Conservation (phyloP, 2,888 invertebrate genomes). For the Orthonevra nobilis region DNA sequence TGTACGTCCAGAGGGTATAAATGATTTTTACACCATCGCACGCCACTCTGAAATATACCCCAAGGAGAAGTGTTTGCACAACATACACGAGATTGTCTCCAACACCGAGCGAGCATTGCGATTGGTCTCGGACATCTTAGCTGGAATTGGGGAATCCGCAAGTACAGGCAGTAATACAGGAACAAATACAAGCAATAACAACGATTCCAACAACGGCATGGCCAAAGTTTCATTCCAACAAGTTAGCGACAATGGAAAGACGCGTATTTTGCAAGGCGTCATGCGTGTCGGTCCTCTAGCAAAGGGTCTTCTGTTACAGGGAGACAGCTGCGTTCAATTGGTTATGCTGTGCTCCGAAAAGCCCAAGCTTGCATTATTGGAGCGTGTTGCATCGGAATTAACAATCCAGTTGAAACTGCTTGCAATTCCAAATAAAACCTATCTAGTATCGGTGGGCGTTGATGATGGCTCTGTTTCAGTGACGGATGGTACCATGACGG, state of each 20-base stretch:
- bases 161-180: conserved; percentile 71
- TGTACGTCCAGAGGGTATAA: conserved; percentile 91
- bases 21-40: conserved; percentile 95
- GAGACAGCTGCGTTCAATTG: conserved; percentile 91
- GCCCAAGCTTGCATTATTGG: conserved; percentile 91
- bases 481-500: conserved; percentile 86
- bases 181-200: conserved; percentile 74
- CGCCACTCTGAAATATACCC: conserved; percentile 96
- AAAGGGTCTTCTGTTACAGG: conserved; percentile 90
- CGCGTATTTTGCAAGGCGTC: conserved; percentile 92
- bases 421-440: conserved; percentile 84
- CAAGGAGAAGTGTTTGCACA: conserved; percentile 89
- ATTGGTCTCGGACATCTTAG: conserved; percentile 92
- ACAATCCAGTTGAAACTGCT: conserved; percentile 87
- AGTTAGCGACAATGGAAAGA: conserved; percentile 81
- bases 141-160: conserved; percentile 79
- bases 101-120: conserved; percentile 95
- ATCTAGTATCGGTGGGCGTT: conserved; percentile 89
- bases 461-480: conserved; percentile 91
- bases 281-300: conserved; percentile 95
- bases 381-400: conserved; percentile 90
- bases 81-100: conserved; percentile 92
- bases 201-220: conserved; percentile 73
- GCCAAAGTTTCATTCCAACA: conserved; percentile 82
- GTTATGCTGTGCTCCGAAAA: conserved; percentile 96